phyloP scores from a whole-genome alignment of 2,113 vertebrate species.

The Suncus etruscus region DNA sequence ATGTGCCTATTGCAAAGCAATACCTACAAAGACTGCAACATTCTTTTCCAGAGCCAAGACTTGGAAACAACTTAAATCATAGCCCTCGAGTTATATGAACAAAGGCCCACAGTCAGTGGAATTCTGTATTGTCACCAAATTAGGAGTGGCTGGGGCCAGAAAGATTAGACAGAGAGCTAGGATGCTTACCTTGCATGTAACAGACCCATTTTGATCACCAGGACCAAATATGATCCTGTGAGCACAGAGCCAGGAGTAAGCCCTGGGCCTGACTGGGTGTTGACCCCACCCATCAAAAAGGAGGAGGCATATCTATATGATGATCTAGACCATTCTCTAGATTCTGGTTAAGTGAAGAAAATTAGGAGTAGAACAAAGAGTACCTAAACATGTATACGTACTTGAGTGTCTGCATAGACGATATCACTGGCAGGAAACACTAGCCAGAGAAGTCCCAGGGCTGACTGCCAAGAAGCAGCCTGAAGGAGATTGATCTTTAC shows the following conservation, averaged over 20 bases:
- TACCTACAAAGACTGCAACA: background rate
- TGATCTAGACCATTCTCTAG: constrained; percentile 23
- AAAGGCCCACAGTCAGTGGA: background rate
- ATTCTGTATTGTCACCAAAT: background rate
- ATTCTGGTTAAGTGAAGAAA: constrained; percentile 32
- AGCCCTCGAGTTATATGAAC: background rate
- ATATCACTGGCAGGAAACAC: constrained; percentile 8
- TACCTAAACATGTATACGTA: no score
- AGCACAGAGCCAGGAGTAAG: no score
- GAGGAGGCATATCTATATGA: background rate
- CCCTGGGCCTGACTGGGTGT: no score
- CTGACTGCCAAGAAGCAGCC: background rate
- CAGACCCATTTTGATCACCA: no score
- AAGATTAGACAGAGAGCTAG: no score
- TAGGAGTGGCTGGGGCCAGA: no score
- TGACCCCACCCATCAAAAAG: background rate
- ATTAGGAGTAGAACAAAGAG: background rate
- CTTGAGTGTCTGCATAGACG: background rate
- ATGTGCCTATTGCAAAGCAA: background rate
- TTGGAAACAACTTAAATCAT: background rate
- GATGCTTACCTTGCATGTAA: no score
- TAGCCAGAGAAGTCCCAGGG: background rate
- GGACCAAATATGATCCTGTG: no score
- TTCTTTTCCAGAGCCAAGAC: background rate
- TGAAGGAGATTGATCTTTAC: background rate